Evolutionary conservation across 2,888 invertebrate species (phyloP), one percentile per base, ranked within the genome.

Genomic region (Coremacera marginata): DNA sequence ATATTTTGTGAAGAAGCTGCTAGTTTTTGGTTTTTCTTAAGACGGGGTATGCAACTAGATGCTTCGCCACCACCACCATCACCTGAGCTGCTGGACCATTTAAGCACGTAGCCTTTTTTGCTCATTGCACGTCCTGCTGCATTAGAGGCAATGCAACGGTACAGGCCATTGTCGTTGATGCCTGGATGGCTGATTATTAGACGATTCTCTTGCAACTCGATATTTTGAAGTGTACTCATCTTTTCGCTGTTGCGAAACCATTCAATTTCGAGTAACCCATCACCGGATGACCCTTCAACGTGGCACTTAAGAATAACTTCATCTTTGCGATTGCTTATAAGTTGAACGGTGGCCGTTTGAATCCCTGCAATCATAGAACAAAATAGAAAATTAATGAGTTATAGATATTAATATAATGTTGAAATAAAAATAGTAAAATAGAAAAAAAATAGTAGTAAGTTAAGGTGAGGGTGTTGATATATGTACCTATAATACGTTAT

Each of bases 131-230:
- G 85, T 0, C 94, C 94, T 7, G 93, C 94, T 51, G 92, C 91
- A 89, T 94, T 95, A 78, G 91, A 91, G 22, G 93, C 94, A 70
- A 91, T 89, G 86, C 95, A 95, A 31, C 93, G 92, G 89, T 95
- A 95, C 76, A 94, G 91, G 0, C 95, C 95, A 87, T 94, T 94
- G 84, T 94, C 93, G 34, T 81, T 80, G 49, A 67, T 75, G 22
- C 82, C 84, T 5, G 89, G 89, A 80, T 85, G 86, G 31, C 84
- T 85, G 73, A 89, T 85, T n/a, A 87, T 79, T 11, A 89, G 80
- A 4, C 85, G 86, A 81, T 88, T 88, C 77, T 86, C 84, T 34
- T 92, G 92, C 78, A 93, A 89, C 82, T 92, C 91, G 74, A 93
- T 88, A 76, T 92, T 91, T 49, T 91, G 90, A 78, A 90, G 91